Percentiles rank a stretch among this genome's conserved stretches.
phyloP scores from a whole-genome alignment of 2,888 invertebrate species.

The Apoderus coryli region DNA sequence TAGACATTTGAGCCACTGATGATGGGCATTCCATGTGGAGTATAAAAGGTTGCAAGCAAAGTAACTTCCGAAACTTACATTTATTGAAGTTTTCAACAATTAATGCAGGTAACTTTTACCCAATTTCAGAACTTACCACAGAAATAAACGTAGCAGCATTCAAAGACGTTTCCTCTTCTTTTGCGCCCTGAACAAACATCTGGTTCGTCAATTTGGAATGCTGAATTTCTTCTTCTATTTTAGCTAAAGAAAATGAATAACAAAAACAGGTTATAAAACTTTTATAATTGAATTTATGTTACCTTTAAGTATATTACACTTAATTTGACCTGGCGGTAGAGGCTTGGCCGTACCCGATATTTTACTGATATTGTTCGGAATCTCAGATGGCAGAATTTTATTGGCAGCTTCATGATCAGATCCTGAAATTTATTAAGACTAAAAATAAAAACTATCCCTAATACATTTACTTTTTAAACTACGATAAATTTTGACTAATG shows the following conservation, averaged over 20 bases:
- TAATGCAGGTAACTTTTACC: too few species aligned
- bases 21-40: too few species aligned
- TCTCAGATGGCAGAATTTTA: conserved; percentile 28
- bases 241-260: conserved; percentile 34
- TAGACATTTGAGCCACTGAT: too few species aligned
- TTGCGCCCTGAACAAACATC: conserved; percentile 37
- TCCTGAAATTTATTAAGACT: too few species aligned
- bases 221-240: conserved; percentile 46
- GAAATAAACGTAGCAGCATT: conserved; percentile 59
- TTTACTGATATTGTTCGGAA: conserved; percentile 31
- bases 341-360: conserved; percentile 37
- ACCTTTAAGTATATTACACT: conserved; percentile 90
- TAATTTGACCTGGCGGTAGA: conserved; percentile 79
- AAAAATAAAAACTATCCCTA: too few species aligned
- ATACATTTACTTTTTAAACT: too few species aligned
- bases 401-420: conserved; percentile 21
- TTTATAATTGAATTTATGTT: conserved; percentile 24
- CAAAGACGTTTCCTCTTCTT: conserved; percentile 33
- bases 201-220: conserved; percentile 40
- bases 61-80: too few species aligned
- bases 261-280: conserved; percentile 3
- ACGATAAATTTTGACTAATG: too few species aligned
- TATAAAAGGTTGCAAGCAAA: too few species aligned
- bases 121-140: conserved; percentile 66
- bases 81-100: too few species aligned